Evolutionary conservation across 2,113 vertebrate genomes (phyloP).

Genomic region (sheep (Ovis aries)): ARS-UI_Ramb_v3.0 NC_056059.1:29770001-29770500

Average conservation of each 20-base stretch:
- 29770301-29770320: not conserved
- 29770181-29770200: not conserved
- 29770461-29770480: not conserved
- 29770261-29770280: not conserved
- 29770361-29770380: not conserved
- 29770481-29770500: not conserved
- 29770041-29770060: not conserved
- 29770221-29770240: not conserved
- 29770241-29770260: not conserved
- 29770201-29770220: not conserved
- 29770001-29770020: slow-evolving; percentile 7
- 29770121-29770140: not conserved
- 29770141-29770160: not conserved
- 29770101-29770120: not conserved
- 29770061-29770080: not conserved
- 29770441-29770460: not conserved
- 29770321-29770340: not conserved
- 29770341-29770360: not conserved
- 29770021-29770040: not conserved
- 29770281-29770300: not conserved
- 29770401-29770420: not conserved
- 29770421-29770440: not conserved
- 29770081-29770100: not conserved
- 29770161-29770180: not conserved
- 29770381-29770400: not conserved